phyloP scores from a whole-genome alignment of 2,113 vertebrate genomes.

The Pantherophis guttatus region DNA sequence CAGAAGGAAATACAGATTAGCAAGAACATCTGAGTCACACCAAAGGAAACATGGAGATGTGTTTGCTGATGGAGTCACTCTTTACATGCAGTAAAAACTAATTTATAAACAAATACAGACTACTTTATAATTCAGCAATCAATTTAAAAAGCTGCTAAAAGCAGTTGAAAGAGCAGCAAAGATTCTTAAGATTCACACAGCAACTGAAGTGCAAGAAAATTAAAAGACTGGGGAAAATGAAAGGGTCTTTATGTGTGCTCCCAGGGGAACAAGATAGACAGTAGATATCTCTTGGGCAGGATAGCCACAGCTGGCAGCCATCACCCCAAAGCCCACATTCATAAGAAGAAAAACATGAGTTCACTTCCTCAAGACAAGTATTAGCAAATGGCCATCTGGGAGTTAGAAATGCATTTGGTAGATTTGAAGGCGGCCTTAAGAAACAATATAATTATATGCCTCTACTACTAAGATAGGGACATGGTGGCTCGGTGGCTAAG shows the following conservation, averaged over 20 bases:
- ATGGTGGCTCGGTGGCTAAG: no score
- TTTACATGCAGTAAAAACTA: not conserved
- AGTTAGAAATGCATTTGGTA: not conserved
- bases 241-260: not conserved
- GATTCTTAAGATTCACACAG: not conserved
- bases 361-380: not conserved
- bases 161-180: not conserved
- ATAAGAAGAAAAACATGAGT: not conserved
- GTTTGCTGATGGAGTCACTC: not conserved
- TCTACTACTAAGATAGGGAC: not conserved
- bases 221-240: not conserved
- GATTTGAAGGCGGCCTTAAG: not conserved
- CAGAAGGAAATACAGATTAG: not conserved
- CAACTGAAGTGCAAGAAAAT: not conserved
- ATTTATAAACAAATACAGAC: not conserved
- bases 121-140: not conserved
- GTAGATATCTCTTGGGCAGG: not conserved
- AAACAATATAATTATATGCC: not conserved
- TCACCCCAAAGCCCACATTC: not conserved
- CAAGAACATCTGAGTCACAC: not conserved
- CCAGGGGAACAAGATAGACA: not conserved
- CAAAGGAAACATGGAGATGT: not conserved
- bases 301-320: not conserved
- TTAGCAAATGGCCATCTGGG: not conserved
- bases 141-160: not conserved